phyloP scores from a whole-genome alignment of 2,797 vertebrate genomes.

The Amblyraja radiata region DNA sequence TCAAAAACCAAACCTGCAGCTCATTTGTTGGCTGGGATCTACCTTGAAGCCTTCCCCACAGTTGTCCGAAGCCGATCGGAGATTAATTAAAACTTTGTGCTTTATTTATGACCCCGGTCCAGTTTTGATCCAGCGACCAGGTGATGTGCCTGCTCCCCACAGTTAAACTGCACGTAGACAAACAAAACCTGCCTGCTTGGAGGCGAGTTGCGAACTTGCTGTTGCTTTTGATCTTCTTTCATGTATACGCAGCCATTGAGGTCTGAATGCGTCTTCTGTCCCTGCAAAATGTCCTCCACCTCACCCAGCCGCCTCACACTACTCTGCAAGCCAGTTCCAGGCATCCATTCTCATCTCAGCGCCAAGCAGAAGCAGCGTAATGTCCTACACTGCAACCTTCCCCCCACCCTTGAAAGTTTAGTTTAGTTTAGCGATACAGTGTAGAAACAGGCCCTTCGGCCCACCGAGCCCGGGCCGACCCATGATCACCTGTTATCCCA shows the following conservation, averaged over 20 bases:
- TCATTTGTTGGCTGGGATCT: not conserved
- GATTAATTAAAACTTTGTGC: not conserved
- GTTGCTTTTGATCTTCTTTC: not conserved
- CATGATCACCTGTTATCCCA: no score
- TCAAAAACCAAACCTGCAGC: not conserved
- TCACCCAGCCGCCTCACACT: not conserved
- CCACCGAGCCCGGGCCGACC: no score
- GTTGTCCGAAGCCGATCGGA: not conserved
- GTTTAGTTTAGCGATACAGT: no score
- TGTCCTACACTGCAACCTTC: not conserved
- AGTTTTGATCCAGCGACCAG: not conserved
- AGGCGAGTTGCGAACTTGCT: not conserved
- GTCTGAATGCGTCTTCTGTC: not conserved
- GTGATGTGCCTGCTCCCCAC: not conserved
- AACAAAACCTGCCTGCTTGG: not conserved
- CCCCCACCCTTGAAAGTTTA: not conserved
- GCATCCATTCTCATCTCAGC: not conserved
- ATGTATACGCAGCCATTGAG: not conserved
- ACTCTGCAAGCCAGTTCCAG: not conserved
- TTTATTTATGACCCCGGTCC: not conserved
- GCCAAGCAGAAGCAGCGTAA: not conserved
- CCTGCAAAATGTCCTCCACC: not conserved
- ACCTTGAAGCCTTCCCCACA: not conserved
- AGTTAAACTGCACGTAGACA: not conserved
- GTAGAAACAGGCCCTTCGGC: no score